phyloP scores from a whole-genome alignment of 2,113 vertebrate species.

The Gymnogyps californianus region DNA sequence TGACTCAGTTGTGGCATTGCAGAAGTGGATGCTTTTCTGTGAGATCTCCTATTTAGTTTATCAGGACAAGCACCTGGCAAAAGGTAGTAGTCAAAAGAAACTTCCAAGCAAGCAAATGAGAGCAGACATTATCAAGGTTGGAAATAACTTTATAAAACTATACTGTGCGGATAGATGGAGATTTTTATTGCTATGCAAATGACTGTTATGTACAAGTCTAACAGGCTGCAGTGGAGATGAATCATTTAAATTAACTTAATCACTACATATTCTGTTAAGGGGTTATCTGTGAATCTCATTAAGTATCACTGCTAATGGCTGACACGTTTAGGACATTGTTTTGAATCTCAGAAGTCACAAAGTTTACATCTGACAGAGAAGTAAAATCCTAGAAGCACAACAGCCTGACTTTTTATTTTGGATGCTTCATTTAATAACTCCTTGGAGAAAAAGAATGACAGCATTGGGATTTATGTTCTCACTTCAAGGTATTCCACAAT shows the following conservation, averaged over 20 bases:
- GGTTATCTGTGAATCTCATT: not conserved
- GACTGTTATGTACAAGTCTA: not conserved
- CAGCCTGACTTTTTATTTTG: not conserved
- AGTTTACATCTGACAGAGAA: not conserved
- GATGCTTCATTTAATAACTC: conserved; percentile 24
- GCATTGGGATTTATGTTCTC: not conserved
- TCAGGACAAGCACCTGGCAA: not conserved
- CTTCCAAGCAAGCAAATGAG: not conserved
- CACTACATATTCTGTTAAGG: not conserved
- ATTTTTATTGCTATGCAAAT: conserved; percentile 20
- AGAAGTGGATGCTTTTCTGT: not conserved
- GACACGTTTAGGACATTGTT: not conserved
- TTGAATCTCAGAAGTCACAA: not conserved
- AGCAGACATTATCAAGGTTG: not conserved
- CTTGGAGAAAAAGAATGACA: conserved; percentile 9
- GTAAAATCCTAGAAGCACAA: not conserved
- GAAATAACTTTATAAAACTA: not conserved
- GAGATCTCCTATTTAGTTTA: not conserved
- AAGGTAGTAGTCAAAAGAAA: not conserved
- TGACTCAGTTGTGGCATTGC: accelerated
- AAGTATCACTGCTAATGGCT: not conserved
- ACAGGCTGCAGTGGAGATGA: conserved; percentile 4
- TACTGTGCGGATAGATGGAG: not conserved
- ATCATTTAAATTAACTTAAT: conserved; percentile 34
- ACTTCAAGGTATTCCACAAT: conserved; percentile 10